A percentile compares a stretch with the other conserved stretches of the same genome.
Conservation (phyloP, 2,797 vertebrate species). For the Apogon talboti region DNA sequence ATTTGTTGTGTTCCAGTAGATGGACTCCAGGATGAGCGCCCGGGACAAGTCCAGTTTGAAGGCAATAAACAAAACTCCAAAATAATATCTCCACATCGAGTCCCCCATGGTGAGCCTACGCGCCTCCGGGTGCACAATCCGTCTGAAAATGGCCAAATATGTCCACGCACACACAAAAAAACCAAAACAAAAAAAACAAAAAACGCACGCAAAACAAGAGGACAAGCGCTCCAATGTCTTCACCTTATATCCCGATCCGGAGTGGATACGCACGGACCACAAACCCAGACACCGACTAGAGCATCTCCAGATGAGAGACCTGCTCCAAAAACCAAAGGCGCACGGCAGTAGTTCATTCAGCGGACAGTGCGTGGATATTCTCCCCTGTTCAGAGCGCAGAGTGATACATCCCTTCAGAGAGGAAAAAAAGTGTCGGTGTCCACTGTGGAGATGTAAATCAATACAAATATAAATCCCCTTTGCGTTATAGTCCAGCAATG, state of each 20-base stretch:
- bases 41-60: slow-evolving; percentile 93
- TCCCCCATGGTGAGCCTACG: slow-evolving; percentile 87
- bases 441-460: slow-evolving; percentile 51
- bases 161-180: slow-evolving; percentile 18
- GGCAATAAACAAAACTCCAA: slow-evolving; percentile 92
- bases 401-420: slow-evolving; percentile 75
- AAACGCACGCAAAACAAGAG: slow-evolving; percentile 10
- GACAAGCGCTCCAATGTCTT: slow-evolving; percentile 51
- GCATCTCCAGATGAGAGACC: slow-evolving; percentile 73
- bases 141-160: slow-evolving; percentile 36
- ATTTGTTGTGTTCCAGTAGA: slow-evolving; percentile 99
- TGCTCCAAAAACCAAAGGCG: slow-evolving; percentile 63
- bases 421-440: slow-evolving; percentile 50
- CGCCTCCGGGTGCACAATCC: slow-evolving; percentile 81
- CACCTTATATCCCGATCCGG: slow-evolving; percentile 75
- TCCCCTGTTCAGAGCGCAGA: slow-evolving; percentile 62
- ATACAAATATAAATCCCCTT: slow-evolving; percentile 71
- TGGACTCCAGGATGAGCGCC: slow-evolving; percentile 94
- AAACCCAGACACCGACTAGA: slow-evolving; percentile 48
- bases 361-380: slow-evolving; percentile 54
- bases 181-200: not conserved
- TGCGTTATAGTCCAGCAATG: slow-evolving; percentile 67
- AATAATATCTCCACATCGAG: slow-evolving; percentile 95
- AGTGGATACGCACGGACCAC: slow-evolving; percentile 37
- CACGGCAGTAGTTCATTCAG: slow-evolving; percentile 72